Evolutionary conservation across 2,888 invertebrate genomes (phyloP).

Genomic region (Argyra leucocephala): DNA sequence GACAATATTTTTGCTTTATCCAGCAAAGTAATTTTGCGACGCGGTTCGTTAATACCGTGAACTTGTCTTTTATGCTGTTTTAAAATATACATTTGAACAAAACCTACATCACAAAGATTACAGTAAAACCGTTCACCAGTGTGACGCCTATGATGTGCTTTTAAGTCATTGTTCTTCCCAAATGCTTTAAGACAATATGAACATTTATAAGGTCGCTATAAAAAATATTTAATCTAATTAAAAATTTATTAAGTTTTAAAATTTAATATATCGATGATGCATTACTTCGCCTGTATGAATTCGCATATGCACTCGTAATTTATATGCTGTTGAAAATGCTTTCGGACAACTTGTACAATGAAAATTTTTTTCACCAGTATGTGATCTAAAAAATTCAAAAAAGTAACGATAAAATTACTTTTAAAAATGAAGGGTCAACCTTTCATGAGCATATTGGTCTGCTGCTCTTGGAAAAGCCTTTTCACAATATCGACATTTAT

Average conservation of each 20-base stretch:
- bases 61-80: conserved; percentile 49
- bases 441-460: conserved; percentile 51
- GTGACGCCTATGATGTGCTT: conserved; percentile 48
- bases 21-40: not conserved
- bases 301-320: conserved; percentile 50
- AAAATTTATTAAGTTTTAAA: not conserved
- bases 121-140: conserved; percentile 52
- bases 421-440: conserved; percentile 30
- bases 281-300: conserved; percentile 47
- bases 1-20: not conserved
- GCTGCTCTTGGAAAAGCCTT: conserved; percentile 52
- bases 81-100: conserved; percentile 45
- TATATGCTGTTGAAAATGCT: conserved; percentile 47
- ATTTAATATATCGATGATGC: not conserved
- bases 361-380: conserved; percentile 50
- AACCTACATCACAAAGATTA: conserved; percentile 44
- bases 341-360: conserved; percentile 46
- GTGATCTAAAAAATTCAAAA: conserved; percentile 30
- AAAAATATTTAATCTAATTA: no score
- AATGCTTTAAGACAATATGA: conserved; percentile 50
- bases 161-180: conserved; percentile 51
- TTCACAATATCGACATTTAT: conserved; percentile 50
- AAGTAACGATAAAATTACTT: conserved; percentile 19
- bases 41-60: conserved; percentile 36
- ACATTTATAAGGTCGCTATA: conserved; percentile 44